Base-by-base conservation (phyloP, 2,113 vertebrate species). In the Fulica atra region DNA sequence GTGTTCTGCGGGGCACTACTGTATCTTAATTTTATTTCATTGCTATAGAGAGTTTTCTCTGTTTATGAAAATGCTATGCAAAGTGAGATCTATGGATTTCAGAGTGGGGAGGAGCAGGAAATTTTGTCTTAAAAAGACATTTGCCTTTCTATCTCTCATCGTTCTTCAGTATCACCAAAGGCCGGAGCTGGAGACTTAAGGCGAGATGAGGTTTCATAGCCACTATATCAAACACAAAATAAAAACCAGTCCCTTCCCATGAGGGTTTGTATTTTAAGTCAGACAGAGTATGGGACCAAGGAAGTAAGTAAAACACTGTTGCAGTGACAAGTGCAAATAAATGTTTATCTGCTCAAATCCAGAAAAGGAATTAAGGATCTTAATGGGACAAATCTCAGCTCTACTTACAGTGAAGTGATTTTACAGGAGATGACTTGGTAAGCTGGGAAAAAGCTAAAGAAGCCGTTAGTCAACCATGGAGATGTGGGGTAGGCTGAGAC, bases 41-140 rank as follows among this genome's bases (percentile, higher is more conserved):
- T 97, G 97, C 88, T 95, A 86, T 95, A 92, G 86, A 94, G 94
- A 95, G 68, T 90, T 96, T 97, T 97, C 78, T 92, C 79, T 93
- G 96, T 98, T 97, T 97, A 95, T 95, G 97, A 97, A 98, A 98
- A 98, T 97, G 90, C 86, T 97, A 97, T 97, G 95, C 96, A 97
- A 97, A 97, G 93, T 95, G 90, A 96, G 95, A 94, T 96, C 95
- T 96, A 85, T 92, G 86, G 81, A 91, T 96, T 92, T 95, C 53
- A 78, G 59, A 93, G 94, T 84, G 28, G 68, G n/a, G 50, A 90
- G 80, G 69, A 97, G 54, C 82, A 95, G 93, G 56, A 83, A 84
- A 87, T 90, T 96, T 94, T 90, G 42, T 95, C 73, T 92, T 94
- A 64, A 84, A 74, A 86, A 89, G 76, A 89, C 53, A 69, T 86